Evolutionary conservation across 2,797 vertebrate genomes (phyloP).

Genomic region (Takifugu ocellatus): DNA sequence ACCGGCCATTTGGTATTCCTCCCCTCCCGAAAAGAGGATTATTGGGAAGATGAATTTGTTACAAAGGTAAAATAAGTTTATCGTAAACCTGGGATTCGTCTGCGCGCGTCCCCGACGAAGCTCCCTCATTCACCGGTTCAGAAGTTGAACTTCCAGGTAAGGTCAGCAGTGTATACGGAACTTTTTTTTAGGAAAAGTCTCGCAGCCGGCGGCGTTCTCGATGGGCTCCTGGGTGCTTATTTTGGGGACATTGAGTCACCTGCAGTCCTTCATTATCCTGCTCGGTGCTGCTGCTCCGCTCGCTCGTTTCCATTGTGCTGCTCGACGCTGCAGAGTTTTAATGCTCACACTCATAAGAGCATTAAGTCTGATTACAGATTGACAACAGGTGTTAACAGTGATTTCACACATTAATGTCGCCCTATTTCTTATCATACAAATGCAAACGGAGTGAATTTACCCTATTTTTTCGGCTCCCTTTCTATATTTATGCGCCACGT

Average conservation of each 20-base stretch:
- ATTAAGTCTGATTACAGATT: conserved; percentile 44
- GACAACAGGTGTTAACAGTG: conserved; percentile 62
- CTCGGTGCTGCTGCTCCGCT: background rate
- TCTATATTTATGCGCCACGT: no score
- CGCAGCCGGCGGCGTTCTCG: accelerated
- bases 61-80: conserved; percentile 41
- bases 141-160: conserved; percentile 60
- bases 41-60: background rate
- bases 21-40: background rate
- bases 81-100: conserved; percentile 48
- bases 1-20: no score
- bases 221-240: background rate
- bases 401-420: no score
- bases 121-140: conserved; percentile 44
- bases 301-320: conserved; percentile 54
- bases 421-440: no score
- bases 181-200: conserved; percentile 5
- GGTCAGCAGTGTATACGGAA: background rate
- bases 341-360: conserved; percentile 54
- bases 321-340: conserved; percentile 36
- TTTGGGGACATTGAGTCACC: conserved; percentile 2
- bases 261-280: background rate
- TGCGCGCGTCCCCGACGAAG: conserved; percentile 44
- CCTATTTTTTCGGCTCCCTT: no score
- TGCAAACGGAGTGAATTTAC: no score